Evolutionary conservation across 23 tunicate genomes (phyloP), one percentile per base, ranked within the genome.

Genomic region (Trididemnum miniatum): DNA sequence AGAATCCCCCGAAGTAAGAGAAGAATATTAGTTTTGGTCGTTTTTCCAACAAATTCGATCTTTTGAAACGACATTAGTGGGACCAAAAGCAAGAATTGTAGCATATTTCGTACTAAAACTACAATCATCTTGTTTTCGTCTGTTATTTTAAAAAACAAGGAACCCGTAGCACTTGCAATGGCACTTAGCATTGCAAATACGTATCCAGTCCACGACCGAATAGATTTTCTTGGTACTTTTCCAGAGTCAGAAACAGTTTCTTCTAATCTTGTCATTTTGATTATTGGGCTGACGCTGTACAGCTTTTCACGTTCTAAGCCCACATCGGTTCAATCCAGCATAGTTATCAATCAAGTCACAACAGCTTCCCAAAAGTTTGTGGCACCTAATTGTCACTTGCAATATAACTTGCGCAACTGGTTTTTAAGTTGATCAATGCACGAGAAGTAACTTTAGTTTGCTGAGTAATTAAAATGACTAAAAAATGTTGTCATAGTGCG

Each of bases 121-220:
- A 39, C 59, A 3, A 20, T 38, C 59, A 39, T 73, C 7, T 40
- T 73, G 59, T 73, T 34, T 25, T 40, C 79, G 27, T 40, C 31
- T 15, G 59, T 20, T 37, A 73, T 38, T 73, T 73, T 73, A 20
- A 73, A 38, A 39, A 73, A 73, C 30, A 73, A 30, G 12, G 57
- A 20, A 20, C 79, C 79, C 37, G 32, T 23, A 2, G 79, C 59
- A 37, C 31, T 20, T 22, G 35, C 4, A 20, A 38, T 38, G 15
- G 79, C 57, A 20, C 59, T 59, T 22, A 39, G 1, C 25, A 73
- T 3, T 23, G 59, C 79, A 73, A 73, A 73, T 2, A 73, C 59
- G 24, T 15, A 73, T 2, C 59, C 79, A 20, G 24, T 37, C 79
- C 79, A 73, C 2, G 79, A 73, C 15, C 54, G 9, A 44, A 44